A percentile compares a stretch with the other conserved stretches of the same genome.
Evolutionary conservation across 1,140 invertebrate genomes (phyloP).

Genomic region (Drosophila seguyi): DNA sequence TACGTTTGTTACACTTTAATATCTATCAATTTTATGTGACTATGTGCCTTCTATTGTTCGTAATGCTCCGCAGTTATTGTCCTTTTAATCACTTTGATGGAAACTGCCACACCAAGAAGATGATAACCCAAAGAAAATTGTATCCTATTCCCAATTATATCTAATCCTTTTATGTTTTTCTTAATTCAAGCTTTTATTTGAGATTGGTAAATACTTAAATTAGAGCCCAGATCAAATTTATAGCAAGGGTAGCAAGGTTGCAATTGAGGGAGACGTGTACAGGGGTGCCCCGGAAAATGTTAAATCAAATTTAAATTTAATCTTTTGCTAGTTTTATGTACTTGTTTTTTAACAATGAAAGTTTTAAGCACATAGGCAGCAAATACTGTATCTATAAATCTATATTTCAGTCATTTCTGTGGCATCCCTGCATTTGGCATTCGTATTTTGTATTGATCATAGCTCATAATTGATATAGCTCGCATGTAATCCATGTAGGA

Average conservation of each 20-base stretch:
- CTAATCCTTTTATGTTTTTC: neutral
- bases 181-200: too few species aligned
- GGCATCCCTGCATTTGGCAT: neutral
- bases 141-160: neutral
- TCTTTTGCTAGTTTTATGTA: neutral
- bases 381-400: neutral
- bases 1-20: neutral
- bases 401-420: neutral
- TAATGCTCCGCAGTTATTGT: neutral
- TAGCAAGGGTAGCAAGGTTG: neutral
- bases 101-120: neutral
- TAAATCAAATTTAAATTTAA: neutral
- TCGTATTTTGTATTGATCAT: constrained; percentile 2
- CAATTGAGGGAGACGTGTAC: neutral
- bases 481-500: neutral
- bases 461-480: neutral
- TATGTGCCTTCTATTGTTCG: constrained; percentile 38
- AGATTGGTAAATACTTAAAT: neutral
- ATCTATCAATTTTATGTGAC: constrained; percentile 20
- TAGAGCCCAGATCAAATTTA: neutral
- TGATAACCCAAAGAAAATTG: neutral
- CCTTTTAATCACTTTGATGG: neutral
- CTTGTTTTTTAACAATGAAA: neutral
- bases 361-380: neutral
- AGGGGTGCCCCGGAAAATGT: neutral